A percentile compares a stretch with the other conserved stretches of the same genome.
Conservation (phyloP, 2,797 vertebrate species). For the Avahi laniger region DNA sequence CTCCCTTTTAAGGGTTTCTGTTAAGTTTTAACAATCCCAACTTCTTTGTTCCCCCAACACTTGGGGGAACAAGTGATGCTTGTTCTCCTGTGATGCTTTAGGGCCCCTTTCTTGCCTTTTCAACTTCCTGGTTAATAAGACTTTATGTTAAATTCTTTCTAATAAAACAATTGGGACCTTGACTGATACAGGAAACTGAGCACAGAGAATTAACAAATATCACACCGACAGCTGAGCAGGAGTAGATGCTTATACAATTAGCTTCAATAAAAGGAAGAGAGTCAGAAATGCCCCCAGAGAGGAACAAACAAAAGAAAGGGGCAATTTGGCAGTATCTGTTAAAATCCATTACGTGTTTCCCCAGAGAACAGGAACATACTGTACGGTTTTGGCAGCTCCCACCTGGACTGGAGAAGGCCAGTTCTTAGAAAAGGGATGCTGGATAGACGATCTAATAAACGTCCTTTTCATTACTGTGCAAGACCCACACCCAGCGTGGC, state of each 20-base stretch:
- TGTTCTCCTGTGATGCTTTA: neutral
- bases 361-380: constrained; percentile 11
- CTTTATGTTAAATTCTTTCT: neutral
- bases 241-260: constrained; percentile 21
- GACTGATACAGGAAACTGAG: constrained; percentile 1
- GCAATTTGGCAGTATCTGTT: constrained; percentile 41
- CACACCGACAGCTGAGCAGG: neutral
- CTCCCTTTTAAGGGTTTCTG: neutral
- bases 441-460: neutral
- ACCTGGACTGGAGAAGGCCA: neutral
- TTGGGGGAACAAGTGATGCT: too few species aligned
- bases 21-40: neutral
- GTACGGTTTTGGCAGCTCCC: constrained; percentile 27
- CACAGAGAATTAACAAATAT: neutral
- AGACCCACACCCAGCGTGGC: neutral
- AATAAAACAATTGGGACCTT: neutral
- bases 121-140: neutral
- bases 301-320: neutral
- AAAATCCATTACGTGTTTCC: neutral
- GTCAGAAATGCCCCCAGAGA: constrained; percentile 26
- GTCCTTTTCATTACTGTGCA: neutral
- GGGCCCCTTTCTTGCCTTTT: neutral
- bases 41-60: neutral
- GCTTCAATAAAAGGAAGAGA: constrained; percentile 48
- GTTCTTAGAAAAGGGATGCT: constrained; percentile 29